Conservation (phyloP, 1,140 invertebrate species). For the Sitobion miscanthi region DNA sequence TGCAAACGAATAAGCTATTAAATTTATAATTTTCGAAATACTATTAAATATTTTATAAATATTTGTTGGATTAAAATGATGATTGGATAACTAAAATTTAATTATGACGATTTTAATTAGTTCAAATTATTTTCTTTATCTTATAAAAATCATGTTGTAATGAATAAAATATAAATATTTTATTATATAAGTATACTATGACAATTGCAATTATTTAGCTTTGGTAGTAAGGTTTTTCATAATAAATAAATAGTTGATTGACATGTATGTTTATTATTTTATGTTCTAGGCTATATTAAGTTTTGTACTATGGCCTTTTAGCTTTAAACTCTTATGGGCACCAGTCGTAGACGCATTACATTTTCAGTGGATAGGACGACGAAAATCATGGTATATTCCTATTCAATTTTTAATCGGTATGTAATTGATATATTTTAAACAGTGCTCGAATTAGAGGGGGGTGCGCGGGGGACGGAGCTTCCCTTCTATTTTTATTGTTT, state of each 20-base stretch:
- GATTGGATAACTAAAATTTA: neutral
- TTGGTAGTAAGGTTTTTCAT: too few relatives aligned
- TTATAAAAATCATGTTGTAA: neutral
- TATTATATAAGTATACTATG: neutral
- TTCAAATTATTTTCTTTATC: neutral
- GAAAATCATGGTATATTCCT: slow-evolving; percentile 97
- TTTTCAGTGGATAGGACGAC: slow-evolving; percentile 79
- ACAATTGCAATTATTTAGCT: neutral
- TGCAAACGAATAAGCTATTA: neutral
- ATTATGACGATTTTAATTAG: neutral
- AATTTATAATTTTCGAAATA: neutral
- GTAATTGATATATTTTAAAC: slow-evolving; percentile 59
- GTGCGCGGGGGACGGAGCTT: too few relatives aligned
- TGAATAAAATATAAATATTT: neutral
- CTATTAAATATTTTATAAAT: neutral
- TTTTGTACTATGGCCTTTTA: slow-evolving; percentile 98
- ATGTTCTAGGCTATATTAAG: slow-evolving; percentile 91
- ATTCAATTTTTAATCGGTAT: slow-evolving; percentile 84
- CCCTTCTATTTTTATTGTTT: too few relatives aligned
- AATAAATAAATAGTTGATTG: neutral
- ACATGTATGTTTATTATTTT: neutral
- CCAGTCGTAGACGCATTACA: slow-evolving; percentile 95
- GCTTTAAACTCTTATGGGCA: slow-evolving; percentile 96
- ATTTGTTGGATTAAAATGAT: neutral
- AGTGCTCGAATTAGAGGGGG: too few relatives aligned